phyloP scores from a whole-genome alignment of 2,113 vertebrate species.

The Drymodes brunneopygia region DNA sequence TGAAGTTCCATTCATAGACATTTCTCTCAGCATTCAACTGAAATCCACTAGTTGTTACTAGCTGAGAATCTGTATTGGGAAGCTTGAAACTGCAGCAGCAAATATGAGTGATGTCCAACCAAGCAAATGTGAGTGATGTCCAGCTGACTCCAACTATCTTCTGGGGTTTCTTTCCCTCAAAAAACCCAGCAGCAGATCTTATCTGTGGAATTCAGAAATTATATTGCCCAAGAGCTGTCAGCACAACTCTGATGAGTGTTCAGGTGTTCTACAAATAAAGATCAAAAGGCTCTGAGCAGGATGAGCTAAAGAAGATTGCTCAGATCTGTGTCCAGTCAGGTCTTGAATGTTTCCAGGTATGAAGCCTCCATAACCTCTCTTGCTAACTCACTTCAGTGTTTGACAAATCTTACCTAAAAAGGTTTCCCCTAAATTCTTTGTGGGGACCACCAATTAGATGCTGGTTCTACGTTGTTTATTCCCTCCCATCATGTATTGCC shows the following conservation, averaged over 20 bases:
- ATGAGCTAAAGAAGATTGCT: background rate
- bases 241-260: background rate
- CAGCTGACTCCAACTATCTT: background rate
- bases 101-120: background rate
- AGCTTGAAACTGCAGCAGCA: background rate
- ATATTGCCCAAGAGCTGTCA: background rate
- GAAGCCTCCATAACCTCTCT: background rate
- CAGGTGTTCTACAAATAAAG: background rate
- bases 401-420: background rate
- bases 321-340: background rate
- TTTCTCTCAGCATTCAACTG: background rate
- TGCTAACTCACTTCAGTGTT: background rate
- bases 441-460: background rate
- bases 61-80: background rate
- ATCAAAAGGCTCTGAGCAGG: background rate
- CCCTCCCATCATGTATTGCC: rapidly evolving
- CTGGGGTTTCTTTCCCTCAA: background rate
- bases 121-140: background rate
- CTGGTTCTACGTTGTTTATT: background rate
- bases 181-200: background rate
- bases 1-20: background rate
- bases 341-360: background rate
- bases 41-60: background rate
- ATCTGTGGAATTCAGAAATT: background rate
- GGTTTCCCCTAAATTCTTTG: background rate